Evolutionary conservation across 2,888 invertebrate genomes (phyloP), one percentile per base, ranked within the genome.

Genomic region (Papilio gigon): DNA sequence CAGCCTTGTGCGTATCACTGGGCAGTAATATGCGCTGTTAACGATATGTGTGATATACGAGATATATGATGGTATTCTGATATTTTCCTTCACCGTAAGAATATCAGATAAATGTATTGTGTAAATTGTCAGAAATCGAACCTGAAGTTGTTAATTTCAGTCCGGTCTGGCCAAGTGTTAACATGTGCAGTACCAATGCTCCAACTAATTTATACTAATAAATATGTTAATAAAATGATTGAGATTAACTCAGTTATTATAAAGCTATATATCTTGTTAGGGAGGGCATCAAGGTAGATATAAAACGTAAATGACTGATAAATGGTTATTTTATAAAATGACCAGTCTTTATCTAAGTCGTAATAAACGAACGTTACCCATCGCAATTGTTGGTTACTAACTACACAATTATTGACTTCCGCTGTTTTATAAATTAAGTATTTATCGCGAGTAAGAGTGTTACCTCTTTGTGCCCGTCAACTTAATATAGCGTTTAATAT

Each of bases 401-500:
- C 11, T 59, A 59, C 42, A 64, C 20, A 63, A 68, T 68, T 47
- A 59, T 35, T 14, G 20, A 50, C 64, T 68, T 68, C 68, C 68
- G 35, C 40, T 50, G 58, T 50, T 44, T 68, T 50, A 59, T 63
- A 35, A 58, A 25, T 63, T 37, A 35, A 62, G 22, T 27, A 37
- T 63, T 68, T 63, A 68, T 64, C 47, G 68, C 47, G 12, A 56
- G 33, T 58, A 53, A 62, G 9, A 40, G 50, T 42, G 30, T 56
- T 63, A 9, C 25, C 8, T 30, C 53, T 56, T 35, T 58, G 63
- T 58, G 63, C 37, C 37, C 63, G 56, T 59, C 47, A 59, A 50
- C 14, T 62, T 67, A 67, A 67, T 67, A 67, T 56, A 56, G 42
- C 67, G 64, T 64, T 64, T 59, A 50, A 68, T 64, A 42, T 63